Percentiles rank a stretch among this genome's conserved stretches.
Conservation (phyloP, 1,140 invertebrate genomes). For the Thereuonema tuberculata region DNA sequence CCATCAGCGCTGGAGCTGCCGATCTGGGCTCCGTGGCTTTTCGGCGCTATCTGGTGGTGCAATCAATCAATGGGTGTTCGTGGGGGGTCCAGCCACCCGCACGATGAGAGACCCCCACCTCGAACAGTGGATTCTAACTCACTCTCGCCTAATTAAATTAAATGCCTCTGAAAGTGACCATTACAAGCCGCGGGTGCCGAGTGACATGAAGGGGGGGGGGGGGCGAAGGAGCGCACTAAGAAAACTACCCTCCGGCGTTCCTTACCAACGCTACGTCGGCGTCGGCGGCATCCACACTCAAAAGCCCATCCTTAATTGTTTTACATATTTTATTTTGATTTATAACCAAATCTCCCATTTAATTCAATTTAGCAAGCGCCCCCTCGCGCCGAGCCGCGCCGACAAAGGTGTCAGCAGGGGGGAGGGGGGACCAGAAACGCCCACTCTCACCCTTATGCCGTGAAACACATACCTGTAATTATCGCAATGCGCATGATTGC, state of each 20-base stretch:
- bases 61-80: too few species aligned
- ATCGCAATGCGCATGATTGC: too few species aligned
- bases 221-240: too few species aligned
- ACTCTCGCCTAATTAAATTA: too few species aligned
- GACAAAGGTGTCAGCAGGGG: constrained; percentile 5
- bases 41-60: too few species aligned
- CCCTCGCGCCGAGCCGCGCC: background rate
- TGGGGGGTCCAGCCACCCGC: background rate
- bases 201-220: background rate
- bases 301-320: constrained; percentile 7
- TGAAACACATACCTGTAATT: constrained; percentile 8
- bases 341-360: constrained; percentile 9
- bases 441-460: constrained; percentile 4
- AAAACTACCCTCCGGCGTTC: too few species aligned
- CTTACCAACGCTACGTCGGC: too few species aligned
- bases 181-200: background rate
- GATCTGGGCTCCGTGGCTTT: too few species aligned
- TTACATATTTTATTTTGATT: constrained; percentile 11
- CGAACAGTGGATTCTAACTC: too few species aligned
- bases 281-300: background rate
- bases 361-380: constrained; percentile 3
- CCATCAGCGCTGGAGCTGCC: too few species aligned
- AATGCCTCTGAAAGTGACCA: too few species aligned
- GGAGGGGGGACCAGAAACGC: background rate
- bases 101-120: too few species aligned